phyloP scores from a whole-genome alignment of 64 coral and sea anemone species.

The Platygyra sinensis region DNA sequence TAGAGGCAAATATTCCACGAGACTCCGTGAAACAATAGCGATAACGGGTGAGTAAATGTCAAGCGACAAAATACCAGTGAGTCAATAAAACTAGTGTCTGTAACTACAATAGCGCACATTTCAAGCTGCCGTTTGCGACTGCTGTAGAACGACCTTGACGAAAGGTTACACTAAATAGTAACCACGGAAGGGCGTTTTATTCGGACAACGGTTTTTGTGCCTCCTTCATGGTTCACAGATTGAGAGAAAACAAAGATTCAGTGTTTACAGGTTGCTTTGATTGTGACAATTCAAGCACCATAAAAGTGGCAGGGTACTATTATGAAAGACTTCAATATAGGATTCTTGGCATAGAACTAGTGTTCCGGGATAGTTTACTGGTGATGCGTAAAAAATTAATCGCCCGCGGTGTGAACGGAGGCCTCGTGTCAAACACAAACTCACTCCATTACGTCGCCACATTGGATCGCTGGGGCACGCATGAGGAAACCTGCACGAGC shows the following conservation, averaged over 20 bases:
- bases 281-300: conserved; percentile 10
- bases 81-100: neutral
- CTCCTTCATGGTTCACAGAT: neutral
- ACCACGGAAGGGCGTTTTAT: neutral
- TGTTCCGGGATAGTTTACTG: neutral
- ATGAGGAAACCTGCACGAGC: neutral
- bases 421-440: conserved; percentile 21
- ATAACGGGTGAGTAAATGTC: neutral
- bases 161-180: neutral
- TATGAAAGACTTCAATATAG: conserved; percentile 55
- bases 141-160: neutral
- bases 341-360: neutral
- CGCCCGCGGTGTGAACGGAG: neutral
- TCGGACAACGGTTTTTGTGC: neutral
- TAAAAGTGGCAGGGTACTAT: conserved; percentile 2
- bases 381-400: conserved; percentile 44
- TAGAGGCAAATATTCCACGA: neutral
- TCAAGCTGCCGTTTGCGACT: neutral
- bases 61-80: neutral
- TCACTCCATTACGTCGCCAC: conserved; percentile 17
- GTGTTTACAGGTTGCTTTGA: conserved; percentile 12
- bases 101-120: neutral
- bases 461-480: neutral
- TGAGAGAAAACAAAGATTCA: neutral
- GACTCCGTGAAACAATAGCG: neutral